Base-by-base conservation (phyloP, 2,797 vertebrate genomes). In the Orientallactaga sibirica region DNA sequence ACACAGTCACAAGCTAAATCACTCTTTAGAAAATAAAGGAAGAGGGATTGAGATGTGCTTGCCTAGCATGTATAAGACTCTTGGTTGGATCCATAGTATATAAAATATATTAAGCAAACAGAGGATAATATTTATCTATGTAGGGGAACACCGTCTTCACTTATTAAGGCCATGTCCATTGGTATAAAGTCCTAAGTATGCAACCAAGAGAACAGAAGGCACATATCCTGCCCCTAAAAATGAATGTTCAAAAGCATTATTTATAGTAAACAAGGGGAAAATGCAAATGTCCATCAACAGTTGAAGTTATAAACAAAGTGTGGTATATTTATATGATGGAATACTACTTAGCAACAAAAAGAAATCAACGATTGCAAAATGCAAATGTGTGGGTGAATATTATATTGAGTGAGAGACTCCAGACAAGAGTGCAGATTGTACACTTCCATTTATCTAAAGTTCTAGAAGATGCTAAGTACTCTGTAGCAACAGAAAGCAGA, bases 21-120 rank as follows among this genome's bases (percentile, higher is more conserved):
- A 79, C 67, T 33, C 83, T 89, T 95, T 92, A 89, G 88, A 75
- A 92, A 92, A 92, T 88, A 91, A 61, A 92, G 73, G 86, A 86
- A 91, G 68, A 81, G 33, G 77, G 37, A 67, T 55, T 48, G 55
- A 29, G 29, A 37, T 62, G 24, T 33, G 10, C 37, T 71, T 79
- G 52, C 76, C 33, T 80, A 79, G 75, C 20, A 71, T 2, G 8
- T 9, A 5, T 25, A 20, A 81, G 25, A 37, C 52, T 6, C 37
- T 33, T 10, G 37, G 33, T 37, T 74, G 48, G 25, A 74, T 64
- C 27, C 9, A 55, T 33, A 70, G 52, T 33, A 33, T 48, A 64
- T 5, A 48, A 73, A 90, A 78, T 10, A 52, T 18, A 68, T 1
- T 18, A 79, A 81, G 8, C 25, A 70, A 48, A 64, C 76, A 88